Evolutionary conservation across 2,797 vertebrate species (phyloP).

Genomic region (Orientallactaga sibirica): DNA sequence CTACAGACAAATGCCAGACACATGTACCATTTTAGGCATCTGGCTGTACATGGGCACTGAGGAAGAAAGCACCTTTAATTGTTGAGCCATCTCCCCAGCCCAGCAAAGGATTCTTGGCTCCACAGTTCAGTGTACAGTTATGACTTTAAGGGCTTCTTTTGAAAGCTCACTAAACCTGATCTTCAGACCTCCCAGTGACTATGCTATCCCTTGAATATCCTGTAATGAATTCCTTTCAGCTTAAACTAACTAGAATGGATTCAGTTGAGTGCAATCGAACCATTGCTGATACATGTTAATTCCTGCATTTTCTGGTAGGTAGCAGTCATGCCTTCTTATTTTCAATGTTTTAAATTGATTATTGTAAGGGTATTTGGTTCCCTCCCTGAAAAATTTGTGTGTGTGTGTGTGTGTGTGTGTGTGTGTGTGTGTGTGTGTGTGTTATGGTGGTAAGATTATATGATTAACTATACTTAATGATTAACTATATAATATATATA

Average conservation of each 20-base stretch:
- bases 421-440: background rate
- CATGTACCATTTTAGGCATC: too few relatives aligned
- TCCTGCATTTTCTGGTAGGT: background rate
- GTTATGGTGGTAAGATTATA: background rate
- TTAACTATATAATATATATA: background rate
- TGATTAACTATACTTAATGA: background rate
- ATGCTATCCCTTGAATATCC: background rate
- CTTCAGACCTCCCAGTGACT: background rate
- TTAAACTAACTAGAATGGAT: background rate
- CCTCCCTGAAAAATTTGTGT: background rate
- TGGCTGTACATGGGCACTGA: too few relatives aligned
- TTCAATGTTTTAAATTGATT: constrained; percentile 8
- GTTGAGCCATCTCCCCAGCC: too few relatives aligned
- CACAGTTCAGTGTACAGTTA: background rate
- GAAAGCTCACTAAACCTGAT: background rate
- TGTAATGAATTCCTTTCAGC: background rate
- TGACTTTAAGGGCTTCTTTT: background rate
- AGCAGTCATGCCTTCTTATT: background rate
- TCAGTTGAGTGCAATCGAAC: background rate
- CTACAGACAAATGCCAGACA: too few relatives aligned
- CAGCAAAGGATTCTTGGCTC: background rate
- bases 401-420: background rate
- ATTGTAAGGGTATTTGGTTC: constrained; percentile 5
- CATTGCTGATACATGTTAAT: background rate
- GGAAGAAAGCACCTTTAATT: too few relatives aligned